Base-by-base conservation (phyloP, 2,113 vertebrate genomes). In the Pavo muticus region DNA sequence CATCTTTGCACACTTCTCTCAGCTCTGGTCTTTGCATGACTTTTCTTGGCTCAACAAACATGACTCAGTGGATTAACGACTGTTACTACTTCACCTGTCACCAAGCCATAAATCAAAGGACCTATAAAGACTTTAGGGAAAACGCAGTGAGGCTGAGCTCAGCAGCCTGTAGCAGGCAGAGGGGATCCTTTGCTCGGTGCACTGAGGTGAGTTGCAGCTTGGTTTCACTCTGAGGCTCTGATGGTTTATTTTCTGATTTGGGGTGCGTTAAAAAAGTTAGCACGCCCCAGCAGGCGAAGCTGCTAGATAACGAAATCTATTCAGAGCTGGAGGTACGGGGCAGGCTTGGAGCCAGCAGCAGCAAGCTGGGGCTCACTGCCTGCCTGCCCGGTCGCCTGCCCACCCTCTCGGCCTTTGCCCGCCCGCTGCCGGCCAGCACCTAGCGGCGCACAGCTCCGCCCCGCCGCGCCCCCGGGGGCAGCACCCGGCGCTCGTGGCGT, bases 351-450 rank as follows among this genome's bases (percentile, higher is more conserved):
- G 56, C 56, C 56, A n/a, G 56, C 54, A 30, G 54, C 54, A 18
- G 30, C 54, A 3, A 2, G 16, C 27, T 17, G 27, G 16, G 17
- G 16, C 54, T 17, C 30, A 18, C 54, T 18, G 54, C 17, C 39
- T 14, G 30, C 35, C 72, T 35, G 35, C 35, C 35, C 35, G 35
- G 35, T 35, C 35, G 54, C 17, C 39, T 14, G 30, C 35, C 72
- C n/a, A 40, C 54, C 24, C 42, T 30, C n/a, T 27, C 60, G 78
- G 27, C 82, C 83, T 84, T 90, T 80, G 90, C 37, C 85, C 81
- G n/a, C 25, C 10, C 30, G 54, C 54, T 1, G 32, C 29, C 24
- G 10, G 40, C 40, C 80, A 32, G 48, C 57, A 4, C 35, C 59
- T 11, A 32, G 5, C 4, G 10, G 65, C 21, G 17, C 68, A n/a